A percentile compares a stretch with the other conserved stretches of the same genome.
Conservation (phyloP, 2,113 vertebrate species). For the Alaudala cheleensis region DNA sequence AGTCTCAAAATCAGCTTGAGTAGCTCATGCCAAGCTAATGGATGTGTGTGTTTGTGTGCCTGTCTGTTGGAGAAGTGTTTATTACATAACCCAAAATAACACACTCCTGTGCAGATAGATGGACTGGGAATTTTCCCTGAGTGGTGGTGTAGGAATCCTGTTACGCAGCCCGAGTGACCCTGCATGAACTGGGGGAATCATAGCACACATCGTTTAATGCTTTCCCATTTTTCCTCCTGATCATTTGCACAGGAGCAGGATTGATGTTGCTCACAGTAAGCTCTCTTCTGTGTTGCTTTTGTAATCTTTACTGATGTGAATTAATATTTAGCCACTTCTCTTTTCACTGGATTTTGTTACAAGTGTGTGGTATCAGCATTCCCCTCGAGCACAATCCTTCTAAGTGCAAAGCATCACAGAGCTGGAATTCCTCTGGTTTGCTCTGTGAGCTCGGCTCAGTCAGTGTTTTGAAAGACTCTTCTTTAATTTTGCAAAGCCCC, state of each 20-base stretch:
- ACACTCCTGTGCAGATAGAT: not conserved
- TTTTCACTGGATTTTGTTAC: not conserved
- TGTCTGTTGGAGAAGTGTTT: not conserved
- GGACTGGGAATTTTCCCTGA: not conserved
- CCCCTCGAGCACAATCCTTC: not conserved
- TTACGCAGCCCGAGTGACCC: not conserved
- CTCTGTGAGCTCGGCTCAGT: not conserved
- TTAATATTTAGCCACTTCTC: slow-evolving; percentile 32
- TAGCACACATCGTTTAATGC: not conserved
- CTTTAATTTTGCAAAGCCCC: slow-evolving; percentile 44
- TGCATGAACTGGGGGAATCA: not conserved
- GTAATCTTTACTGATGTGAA: slow-evolving; percentile 27
- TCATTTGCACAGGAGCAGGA: not conserved
- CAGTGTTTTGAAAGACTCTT: not conserved
- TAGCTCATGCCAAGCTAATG: not conserved
- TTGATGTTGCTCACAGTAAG: not conserved
- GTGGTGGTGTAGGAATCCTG: not conserved
- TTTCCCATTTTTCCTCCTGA: not conserved
- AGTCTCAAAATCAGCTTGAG: not conserved
- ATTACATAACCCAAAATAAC: not conserved
- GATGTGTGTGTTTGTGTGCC: not conserved
- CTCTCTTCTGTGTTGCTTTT: not conserved
- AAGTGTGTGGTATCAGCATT: not conserved
- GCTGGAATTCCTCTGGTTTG: not conserved
- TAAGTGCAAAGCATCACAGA: rapidly evolving